A percentile compares a stretch with the other conserved stretches of the same genome.
Conservation (phyloP, 1,140 invertebrate genomes). For the Augochlora pura region DNA sequence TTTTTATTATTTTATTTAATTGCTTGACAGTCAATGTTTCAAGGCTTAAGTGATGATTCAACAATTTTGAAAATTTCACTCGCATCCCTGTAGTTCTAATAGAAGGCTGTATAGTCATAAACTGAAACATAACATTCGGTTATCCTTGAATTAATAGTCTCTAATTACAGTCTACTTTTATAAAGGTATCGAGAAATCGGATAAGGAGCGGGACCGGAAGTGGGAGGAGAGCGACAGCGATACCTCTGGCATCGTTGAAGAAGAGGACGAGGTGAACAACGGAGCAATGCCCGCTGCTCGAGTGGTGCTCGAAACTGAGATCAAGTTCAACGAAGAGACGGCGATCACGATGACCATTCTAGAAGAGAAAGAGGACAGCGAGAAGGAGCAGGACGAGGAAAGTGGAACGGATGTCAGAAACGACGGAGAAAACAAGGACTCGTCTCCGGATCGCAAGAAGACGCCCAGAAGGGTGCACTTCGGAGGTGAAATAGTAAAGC, state of each 20-base stretch:
- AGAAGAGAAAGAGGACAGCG: conserved; percentile 82
- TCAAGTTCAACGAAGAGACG: conserved; percentile 88
- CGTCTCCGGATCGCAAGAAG: conserved; percentile 31
- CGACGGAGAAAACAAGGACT: conserved; percentile 75
- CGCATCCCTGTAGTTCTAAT: too few species aligned
- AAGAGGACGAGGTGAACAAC: conserved; percentile 51
- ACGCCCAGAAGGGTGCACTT: conserved; percentile 85
- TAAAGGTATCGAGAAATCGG: conserved; percentile 30
- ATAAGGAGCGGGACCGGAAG: conserved; percentile 42
- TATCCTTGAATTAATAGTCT: too few species aligned
- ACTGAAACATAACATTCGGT: too few species aligned
- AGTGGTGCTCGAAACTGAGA: conserved; percentile 89
- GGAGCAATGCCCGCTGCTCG: conserved; percentile 72
- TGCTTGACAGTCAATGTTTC: too few species aligned
- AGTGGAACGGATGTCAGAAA: conserved; percentile 73
- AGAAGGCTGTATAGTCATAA: too few species aligned
- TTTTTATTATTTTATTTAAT: too few species aligned
- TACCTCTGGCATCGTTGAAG: conserved; percentile 59
- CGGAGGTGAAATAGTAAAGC: conserved; percentile 90
- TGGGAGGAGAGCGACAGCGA: conserved; percentile 69
- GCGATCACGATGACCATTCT: conserved; percentile 90
- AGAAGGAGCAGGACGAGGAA: conserved; percentile 68
- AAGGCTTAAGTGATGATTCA: too few species aligned
- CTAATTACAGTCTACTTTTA: too few species aligned
- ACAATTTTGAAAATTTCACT: too few species aligned